Percentiles rank a stretch among this genome's conserved stretches.
Conservation (phyloP, 2,113 vertebrate species). For the Siphamia tubifer region DNA sequence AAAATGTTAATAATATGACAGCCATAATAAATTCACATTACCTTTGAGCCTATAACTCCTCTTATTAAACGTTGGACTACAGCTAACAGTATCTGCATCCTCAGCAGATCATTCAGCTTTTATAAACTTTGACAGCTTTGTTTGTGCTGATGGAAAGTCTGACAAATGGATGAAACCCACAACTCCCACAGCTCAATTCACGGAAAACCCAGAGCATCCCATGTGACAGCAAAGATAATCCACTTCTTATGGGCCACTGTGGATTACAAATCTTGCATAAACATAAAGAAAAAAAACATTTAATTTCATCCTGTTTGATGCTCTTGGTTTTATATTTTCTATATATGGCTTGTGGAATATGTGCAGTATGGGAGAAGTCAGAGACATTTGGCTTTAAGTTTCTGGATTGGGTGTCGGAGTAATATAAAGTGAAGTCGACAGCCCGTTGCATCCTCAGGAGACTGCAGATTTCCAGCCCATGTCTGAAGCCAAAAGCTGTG, state of each 20-base stretch:
- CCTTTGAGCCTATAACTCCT: no score
- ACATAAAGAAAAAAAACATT: conserved; percentile 27
- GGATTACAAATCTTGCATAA: conserved; percentile 40
- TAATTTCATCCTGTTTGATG: conserved; percentile 56
- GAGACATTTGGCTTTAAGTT: conserved; percentile 37
- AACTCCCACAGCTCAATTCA: conserved; percentile 12
- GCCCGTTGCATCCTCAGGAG: conserved; percentile 50
- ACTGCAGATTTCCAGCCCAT: conserved; percentile 48
- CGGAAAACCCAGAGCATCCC: conserved; percentile 32
- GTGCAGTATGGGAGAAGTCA: conserved; percentile 19
- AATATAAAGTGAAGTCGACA: conserved; percentile 58
- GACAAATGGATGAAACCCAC: background rate
- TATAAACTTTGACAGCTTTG: conserved; percentile 15
- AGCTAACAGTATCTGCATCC: conserved; percentile 33
- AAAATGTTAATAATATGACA: no score
- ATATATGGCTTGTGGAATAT: conserved; percentile 31
- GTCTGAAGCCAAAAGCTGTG: conserved; percentile 52
- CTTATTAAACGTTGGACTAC: conserved; percentile 14
- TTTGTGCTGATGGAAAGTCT: background rate
- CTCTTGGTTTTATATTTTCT: conserved; percentile 35
- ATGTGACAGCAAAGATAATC: background rate
- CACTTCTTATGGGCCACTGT: conserved; percentile 15
- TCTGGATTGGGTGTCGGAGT: conserved; percentile 55
- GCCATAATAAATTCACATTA: no score
- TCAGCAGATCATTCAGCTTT: background rate